Conservation (phyloP, 30 jellyfish, hydroid and myxozoan genomes). For the Catostylus mosaicus region DNA sequence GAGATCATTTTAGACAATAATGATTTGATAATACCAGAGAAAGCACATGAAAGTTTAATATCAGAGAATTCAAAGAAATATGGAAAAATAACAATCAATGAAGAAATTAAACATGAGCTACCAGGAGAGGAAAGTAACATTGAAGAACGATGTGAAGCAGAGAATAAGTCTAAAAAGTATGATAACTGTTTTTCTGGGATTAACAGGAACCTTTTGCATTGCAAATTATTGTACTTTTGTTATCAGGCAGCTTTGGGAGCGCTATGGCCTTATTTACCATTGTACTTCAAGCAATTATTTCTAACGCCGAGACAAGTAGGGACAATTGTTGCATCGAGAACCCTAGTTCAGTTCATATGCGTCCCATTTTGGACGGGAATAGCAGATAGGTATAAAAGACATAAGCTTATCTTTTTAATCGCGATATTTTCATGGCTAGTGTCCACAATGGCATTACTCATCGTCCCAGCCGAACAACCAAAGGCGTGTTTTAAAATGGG, state of each 20-base stretch:
- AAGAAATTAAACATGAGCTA: not conserved
- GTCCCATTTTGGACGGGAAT: conserved; percentile 95
- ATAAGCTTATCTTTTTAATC: conserved; percentile 64
- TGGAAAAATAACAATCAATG: too few relatives aligned
- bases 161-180: not conserved
- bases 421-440: conserved; percentile 85
- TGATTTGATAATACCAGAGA: not conserved
- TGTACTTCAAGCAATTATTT: conserved; percentile 86
- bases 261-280: conserved; percentile 92
- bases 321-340: conserved; percentile 89
- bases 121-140: not conserved
- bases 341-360: conserved; percentile 78
- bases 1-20: not conserved
- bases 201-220: conserved; percentile 59
- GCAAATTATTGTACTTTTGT: conserved; percentile 81
- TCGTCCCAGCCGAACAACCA: conserved; percentile 92
- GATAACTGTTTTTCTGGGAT: conserved; percentile 20
- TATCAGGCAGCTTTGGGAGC: conserved; percentile 94
- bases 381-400: conserved; percentile 82
- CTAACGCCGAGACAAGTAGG: conserved; percentile 96
- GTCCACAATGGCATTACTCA: conserved; percentile 75
- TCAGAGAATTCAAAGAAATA: too few relatives aligned
- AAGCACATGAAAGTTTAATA: not conserved
- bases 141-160: not conserved
- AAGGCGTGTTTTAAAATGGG: conserved; percentile 92